Evolutionary conservation across 2,888 invertebrate genomes (phyloP).

Genomic region (Perizoma affinitatum): DNA sequence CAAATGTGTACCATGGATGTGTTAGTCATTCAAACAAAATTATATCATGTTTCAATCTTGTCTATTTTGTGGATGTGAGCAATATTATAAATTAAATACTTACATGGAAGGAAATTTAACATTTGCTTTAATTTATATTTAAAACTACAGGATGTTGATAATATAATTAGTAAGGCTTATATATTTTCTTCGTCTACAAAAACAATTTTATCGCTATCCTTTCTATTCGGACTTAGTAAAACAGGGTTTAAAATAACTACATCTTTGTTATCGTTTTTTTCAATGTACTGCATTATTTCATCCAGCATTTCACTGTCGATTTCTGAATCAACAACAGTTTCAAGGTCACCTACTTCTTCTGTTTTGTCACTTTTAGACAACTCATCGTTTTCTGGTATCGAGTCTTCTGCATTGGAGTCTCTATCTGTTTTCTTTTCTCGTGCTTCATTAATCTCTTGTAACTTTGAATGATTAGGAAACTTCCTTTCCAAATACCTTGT

Average conservation of each 20-base stretch:
- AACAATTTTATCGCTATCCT: conserved; percentile 61
- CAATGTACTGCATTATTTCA: conserved; percentile 74
- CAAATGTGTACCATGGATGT: conserved; percentile 37
- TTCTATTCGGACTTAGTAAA: conserved; percentile 63
- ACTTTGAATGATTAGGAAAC: conserved; percentile 48
- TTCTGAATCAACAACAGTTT: conserved; percentile 25
- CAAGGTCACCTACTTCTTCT: conserved; percentile 30
- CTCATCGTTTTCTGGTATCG: conserved; percentile 8
- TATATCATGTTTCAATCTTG: conserved; percentile 12
- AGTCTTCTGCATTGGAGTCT: conserved; percentile 4
- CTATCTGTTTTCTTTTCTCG: conserved; percentile 37
- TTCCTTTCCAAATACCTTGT: conserved; percentile 53
- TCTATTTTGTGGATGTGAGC: conserved; percentile 11
- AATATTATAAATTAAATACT: conserved; percentile 13
- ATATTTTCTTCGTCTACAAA: conserved; percentile 58
- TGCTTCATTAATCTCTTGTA: conserved; percentile 41
- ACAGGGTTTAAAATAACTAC: conserved; percentile 54
- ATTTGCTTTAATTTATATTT: background rate
- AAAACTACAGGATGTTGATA: conserved; percentile 6
- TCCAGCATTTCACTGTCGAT: conserved; percentile 64
- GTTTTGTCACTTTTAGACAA: conserved; percentile 23
- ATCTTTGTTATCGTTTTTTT: conserved; percentile 49
- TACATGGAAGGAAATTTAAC: conserved; percentile 6
- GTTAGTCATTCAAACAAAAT: conserved; percentile 30
- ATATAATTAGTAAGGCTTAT: background rate